Evolutionary conservation across 2,113 vertebrate species (phyloP).

Genomic region (Junco hyemalis): DNA sequence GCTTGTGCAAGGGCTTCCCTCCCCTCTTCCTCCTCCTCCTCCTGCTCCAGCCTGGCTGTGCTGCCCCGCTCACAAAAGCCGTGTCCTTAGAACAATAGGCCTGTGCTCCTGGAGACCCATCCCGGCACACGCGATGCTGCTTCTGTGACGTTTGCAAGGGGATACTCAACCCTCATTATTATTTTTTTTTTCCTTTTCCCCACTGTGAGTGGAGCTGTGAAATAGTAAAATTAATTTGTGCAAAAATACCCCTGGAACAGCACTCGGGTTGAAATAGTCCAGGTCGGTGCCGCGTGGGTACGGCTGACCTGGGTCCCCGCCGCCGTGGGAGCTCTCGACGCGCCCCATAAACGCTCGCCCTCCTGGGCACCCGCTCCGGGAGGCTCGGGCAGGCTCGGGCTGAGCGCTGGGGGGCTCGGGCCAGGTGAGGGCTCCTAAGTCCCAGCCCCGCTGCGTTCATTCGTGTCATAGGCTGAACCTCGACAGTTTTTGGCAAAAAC

Average conservation of each 20-base stretch:
- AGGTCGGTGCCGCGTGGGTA: not conserved
- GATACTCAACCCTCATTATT: not conserved
- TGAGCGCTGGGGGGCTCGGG: not conserved
- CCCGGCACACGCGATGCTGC: not conserved
- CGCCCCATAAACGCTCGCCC: not conserved
- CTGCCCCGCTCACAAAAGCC: slow-evolving; percentile 35
- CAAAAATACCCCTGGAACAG: not conserved
- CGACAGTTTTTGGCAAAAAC: not conserved
- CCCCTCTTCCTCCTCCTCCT: not conserved
- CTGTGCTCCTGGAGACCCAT: not conserved
- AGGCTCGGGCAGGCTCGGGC: not conserved
- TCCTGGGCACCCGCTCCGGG: not conserved
- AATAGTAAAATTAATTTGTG: not conserved
- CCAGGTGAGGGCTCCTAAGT: not conserved
- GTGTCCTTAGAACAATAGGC: slow-evolving; percentile 24
- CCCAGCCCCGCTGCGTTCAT: not conserved
- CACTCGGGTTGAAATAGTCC: not conserved
- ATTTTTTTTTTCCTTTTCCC: not conserved
- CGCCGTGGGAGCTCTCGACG: not conserved
- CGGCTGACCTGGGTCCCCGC: not conserved
- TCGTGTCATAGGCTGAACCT: not conserved
- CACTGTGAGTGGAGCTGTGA: not conserved
- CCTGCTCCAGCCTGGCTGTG: slow-evolving; percentile 14
- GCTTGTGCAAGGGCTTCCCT: not conserved
- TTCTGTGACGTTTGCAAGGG: not conserved